Conservation (phyloP, 1,140 invertebrate species). For the Micrasema minimum region DNA sequence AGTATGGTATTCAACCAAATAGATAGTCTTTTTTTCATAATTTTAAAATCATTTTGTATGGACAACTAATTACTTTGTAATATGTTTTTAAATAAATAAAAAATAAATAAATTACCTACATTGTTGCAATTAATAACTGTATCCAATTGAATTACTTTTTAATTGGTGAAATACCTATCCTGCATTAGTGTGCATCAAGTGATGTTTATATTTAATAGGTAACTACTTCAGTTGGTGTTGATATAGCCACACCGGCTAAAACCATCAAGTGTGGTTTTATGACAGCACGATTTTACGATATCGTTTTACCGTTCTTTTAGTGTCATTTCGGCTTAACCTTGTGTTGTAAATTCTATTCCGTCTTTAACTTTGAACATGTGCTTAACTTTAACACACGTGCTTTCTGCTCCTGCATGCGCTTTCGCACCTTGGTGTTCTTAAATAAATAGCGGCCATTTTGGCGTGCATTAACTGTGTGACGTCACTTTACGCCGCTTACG, state of each 20-base stretch:
- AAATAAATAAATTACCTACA: too few relatives aligned
- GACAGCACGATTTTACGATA: slow-evolving; percentile 52
- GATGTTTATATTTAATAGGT: too few relatives aligned
- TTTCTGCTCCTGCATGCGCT: slow-evolving; percentile 17
- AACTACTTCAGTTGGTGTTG: too few relatives aligned
- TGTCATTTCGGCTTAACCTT: slow-evolving; percentile 52
- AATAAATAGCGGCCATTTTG: slow-evolving; percentile 24
- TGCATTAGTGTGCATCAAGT: too few relatives aligned
- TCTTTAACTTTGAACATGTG: slow-evolving; percentile 39
- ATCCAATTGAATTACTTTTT: too few relatives aligned
- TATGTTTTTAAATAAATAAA: too few relatives aligned
- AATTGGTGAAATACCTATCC: too few relatives aligned
- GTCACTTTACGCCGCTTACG: slow-evolving; percentile 50
- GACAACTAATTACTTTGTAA: too few relatives aligned
- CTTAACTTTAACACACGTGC: slow-evolving; percentile 31
- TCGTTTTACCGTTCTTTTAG: slow-evolving; percentile 51
- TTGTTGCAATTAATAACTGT: too few relatives aligned
- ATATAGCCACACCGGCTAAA: not conserved
- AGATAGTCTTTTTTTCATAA: too few relatives aligned
- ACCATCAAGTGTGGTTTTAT: slow-evolving; percentile 47
- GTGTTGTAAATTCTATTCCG: slow-evolving; percentile 47
- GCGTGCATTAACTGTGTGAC: slow-evolving; percentile 39
- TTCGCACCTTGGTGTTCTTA: slow-evolving; percentile 26
- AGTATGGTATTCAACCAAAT: too few relatives aligned
- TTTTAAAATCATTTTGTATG: too few relatives aligned